phyloP scores from a whole-genome alignment of 2,888 invertebrate species.

The Drosophila quinaria region DNA sequence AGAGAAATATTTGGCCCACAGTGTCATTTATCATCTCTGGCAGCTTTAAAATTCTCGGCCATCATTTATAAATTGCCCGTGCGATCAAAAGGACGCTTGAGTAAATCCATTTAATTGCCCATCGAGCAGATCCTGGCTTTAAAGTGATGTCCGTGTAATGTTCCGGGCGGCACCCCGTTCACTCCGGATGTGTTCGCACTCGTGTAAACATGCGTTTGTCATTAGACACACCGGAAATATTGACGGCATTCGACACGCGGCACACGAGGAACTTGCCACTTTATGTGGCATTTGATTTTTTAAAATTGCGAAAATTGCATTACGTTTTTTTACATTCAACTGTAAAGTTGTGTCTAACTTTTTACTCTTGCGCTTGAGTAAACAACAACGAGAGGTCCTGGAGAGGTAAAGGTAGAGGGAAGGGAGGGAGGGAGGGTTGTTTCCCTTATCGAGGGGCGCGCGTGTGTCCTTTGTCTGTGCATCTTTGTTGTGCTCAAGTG shows the following conservation, averaged over 20 bases:
- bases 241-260: conserved; percentile 77
- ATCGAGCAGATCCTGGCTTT: conserved; percentile 41
- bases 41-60: conserved; percentile 54
- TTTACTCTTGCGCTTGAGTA: conserved; percentile 71
- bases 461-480: conserved; percentile 75
- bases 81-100: conserved; percentile 68
- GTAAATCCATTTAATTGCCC: conserved; percentile 80
- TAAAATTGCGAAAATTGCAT: conserved; percentile 61
- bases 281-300: conserved; percentile 79
- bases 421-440: conserved; percentile 50
- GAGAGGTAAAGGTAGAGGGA: not conserved
- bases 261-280: conserved; percentile 67
- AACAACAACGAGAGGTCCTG: conserved; percentile 46
- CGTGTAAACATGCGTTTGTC: conserved; percentile 82
- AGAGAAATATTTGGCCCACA: conserved; percentile 39
- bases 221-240: conserved; percentile 81
- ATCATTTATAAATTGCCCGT: conserved; percentile 78
- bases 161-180: conserved; percentile 64
- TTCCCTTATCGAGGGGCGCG: conserved; percentile 64
- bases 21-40: conserved; percentile 59
- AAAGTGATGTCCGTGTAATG: conserved; percentile 73
- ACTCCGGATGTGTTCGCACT: conserved; percentile 77
- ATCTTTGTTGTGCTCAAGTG: conserved; percentile 76
- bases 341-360: conserved; percentile 36
- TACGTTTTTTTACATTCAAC: conserved; percentile 34